A percentile compares a stretch with the other conserved stretches of the same genome.
These are phyloP conservation scores for Amphipoea oculea DNA, from an alignment of 2,888 invertebrate species.

Conservation along the genomic window DNA sequence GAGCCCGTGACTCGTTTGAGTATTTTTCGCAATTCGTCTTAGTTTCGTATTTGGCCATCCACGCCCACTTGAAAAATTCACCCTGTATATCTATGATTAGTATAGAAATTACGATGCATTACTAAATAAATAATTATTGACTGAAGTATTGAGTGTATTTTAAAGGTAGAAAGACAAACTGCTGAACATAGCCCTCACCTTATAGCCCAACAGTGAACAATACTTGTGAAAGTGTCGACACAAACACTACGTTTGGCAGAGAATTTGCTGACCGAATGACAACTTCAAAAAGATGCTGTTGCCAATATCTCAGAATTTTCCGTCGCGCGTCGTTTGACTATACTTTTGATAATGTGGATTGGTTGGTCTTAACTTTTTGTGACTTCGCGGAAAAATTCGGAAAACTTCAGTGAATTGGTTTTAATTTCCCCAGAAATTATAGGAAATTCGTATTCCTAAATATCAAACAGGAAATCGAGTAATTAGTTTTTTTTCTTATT, in stretches of 20 bases:
- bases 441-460: background rate
- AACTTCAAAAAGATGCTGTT: conserved; percentile 7
- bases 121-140: background rate
- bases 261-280: conserved; percentile 23
- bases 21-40: too few species aligned
- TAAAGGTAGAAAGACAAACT: background rate
- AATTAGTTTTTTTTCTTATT: background rate
- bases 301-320: conserved; percentile 19
- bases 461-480: background rate
- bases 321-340: background rate
- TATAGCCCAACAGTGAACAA: background rate
- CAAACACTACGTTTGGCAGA: conserved; percentile 34
- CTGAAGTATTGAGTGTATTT: background rate
- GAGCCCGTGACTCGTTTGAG: too few species aligned
- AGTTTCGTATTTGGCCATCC: too few species aligned
- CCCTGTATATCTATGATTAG: too few species aligned
- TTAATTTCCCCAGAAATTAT: background rate
- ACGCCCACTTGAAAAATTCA: too few species aligned
- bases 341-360: background rate
- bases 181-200: background rate
- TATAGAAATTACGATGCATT: background rate
- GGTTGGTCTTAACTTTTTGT: background rate
- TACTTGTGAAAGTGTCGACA: conserved; percentile 4
- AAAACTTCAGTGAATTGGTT: conserved; percentile 1
- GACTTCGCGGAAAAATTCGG: background rate